Conservation (phyloP, 2,797 vertebrate genomes). For the Martes flavigula region DNA sequence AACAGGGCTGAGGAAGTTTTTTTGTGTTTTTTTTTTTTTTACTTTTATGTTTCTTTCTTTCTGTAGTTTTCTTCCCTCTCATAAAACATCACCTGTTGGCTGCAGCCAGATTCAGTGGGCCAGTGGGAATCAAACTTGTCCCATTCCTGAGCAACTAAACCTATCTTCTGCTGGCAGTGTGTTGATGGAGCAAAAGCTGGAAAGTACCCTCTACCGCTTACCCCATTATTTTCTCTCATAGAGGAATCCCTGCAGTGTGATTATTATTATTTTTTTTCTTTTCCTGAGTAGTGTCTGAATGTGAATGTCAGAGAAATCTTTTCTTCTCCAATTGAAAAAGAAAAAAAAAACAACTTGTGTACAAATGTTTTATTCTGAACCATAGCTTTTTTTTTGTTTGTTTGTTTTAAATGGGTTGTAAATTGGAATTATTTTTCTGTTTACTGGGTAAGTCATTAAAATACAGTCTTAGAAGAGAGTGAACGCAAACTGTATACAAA, state of each 20-base stretch:
- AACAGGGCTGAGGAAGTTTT: background rate
- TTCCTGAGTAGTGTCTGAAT: background rate
- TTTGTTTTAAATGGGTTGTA: background rate
- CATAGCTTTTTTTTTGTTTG: background rate
- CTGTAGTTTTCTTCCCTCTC: background rate
- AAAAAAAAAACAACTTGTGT: background rate
- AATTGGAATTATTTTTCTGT: constrained; percentile 50
- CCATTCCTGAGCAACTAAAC: background rate
- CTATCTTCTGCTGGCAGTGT: background rate
- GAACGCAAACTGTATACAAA: constrained; percentile 7
- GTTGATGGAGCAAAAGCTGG: background rate
- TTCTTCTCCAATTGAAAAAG: background rate
- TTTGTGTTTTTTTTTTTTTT: background rate
- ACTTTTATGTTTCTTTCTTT: background rate
- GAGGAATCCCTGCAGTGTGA: background rate
- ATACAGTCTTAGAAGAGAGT: background rate
- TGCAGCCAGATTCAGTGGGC: background rate
- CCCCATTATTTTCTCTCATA: background rate
- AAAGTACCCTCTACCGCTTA: background rate
- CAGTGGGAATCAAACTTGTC: background rate
- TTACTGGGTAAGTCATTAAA: constrained; percentile 32
- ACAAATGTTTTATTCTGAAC: background rate
- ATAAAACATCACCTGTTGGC: background rate
- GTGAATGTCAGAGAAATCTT: background rate
- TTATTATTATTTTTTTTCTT: background rate